A percentile compares a stretch with the other conserved stretches of the same genome.
Evolutionary conservation across 2,888 invertebrate species (phyloP).

Genomic region (Metopia argyrocephala): DNA sequence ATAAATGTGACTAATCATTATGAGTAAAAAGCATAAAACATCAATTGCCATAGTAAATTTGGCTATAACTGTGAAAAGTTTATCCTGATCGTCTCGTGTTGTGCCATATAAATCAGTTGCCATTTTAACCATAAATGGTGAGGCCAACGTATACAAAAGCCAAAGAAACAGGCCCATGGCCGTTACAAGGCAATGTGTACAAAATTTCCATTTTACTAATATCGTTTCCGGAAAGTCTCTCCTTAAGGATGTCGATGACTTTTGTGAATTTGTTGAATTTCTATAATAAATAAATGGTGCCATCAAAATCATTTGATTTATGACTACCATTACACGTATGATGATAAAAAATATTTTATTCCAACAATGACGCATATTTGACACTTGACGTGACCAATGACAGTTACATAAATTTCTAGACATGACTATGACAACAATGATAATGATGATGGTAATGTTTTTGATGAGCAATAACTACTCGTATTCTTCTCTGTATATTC

Average conservation of each 20-base stretch:
- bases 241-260: not conserved
- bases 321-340: conserved; percentile 65
- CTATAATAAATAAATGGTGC: conserved; percentile 65
- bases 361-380: conserved; percentile 62
- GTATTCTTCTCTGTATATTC: not conserved
- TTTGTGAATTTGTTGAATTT: not conserved
- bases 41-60: conserved; percentile 49
- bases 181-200: conserved; percentile 40
- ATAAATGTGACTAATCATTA: conserved; percentile 57
- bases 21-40: conserved; percentile 44
- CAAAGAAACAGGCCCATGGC: conserved; percentile 21
- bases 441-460: not conserved
- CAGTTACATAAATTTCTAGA: conserved; percentile 31
- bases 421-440: conserved; percentile 10
- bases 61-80: conserved; percentile 47
- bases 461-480: conserved; percentile 23
- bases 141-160: not conserved
- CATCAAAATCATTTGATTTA: conserved; percentile 69
- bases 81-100: conserved; percentile 34
- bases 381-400: conserved; percentile 53
- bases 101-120: conserved; percentile 19
- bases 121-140: conserved; percentile 35
- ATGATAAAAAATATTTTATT: conserved; percentile 66
- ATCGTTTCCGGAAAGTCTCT: not conserved
- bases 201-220: conserved; percentile 33